phyloP scores from a whole-genome alignment of 37 sponge, comb jelly and placozoan species.

The Amphimedon queenslandica region DNA sequence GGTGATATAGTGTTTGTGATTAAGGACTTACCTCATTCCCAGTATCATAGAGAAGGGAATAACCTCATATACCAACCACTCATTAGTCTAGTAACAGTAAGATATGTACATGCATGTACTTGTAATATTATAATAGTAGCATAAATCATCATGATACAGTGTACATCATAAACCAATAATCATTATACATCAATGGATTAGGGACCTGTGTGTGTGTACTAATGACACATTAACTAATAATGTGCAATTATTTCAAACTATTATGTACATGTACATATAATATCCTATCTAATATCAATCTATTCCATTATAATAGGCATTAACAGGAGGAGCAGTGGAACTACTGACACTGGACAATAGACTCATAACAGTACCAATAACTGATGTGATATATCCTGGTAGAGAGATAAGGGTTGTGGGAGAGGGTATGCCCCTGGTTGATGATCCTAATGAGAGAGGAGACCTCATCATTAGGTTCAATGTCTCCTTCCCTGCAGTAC shows the following conservation, averaged over 20 bases:
- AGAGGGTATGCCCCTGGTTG: too few species aligned
- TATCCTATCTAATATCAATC: too few species aligned
- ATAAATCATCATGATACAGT: too few species aligned
- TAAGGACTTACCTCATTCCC: constrained; percentile 79
- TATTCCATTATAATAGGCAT: constrained; percentile 37
- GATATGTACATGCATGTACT: not conserved
- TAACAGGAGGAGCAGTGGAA: constrained; percentile 65
- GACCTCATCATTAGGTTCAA: constrained; percentile 83
- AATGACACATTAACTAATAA: too few species aligned
- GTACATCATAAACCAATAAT: not conserved
- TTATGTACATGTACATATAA: too few species aligned
- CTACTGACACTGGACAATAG: too few species aligned
- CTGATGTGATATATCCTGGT: constrained; percentile 69
- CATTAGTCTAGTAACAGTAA: constrained; percentile 71
- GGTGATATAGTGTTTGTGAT: constrained; percentile 93
- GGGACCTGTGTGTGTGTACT: too few species aligned
- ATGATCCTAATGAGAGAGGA: constrained; percentile 58
- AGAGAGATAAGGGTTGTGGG: constrained; percentile 72
- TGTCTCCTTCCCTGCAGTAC: constrained; percentile 69
- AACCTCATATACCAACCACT: constrained; percentile 74
- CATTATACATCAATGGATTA: too few species aligned
- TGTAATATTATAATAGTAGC: not conserved
- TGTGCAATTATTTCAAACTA: too few species aligned
- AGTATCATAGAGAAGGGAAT: constrained; percentile 57
- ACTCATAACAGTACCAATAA: too few species aligned